Base-by-base conservation (phyloP, 2,888 invertebrate species). In the Monochamus alternatus region DNA sequence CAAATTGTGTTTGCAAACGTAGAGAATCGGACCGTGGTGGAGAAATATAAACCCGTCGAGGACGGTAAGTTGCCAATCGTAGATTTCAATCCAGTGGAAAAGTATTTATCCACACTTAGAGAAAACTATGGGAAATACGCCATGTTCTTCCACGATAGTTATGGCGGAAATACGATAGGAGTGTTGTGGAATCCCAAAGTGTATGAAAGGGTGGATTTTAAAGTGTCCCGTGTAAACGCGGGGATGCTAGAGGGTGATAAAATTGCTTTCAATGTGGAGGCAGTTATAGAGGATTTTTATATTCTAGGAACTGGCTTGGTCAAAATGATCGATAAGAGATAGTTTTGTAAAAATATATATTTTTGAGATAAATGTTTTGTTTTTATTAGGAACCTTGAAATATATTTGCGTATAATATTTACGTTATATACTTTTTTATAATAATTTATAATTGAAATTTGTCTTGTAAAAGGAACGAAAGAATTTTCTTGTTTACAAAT, bases 121-220 rank as follows among this genome's bases (percentile, higher is more conserved):
- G 90, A 91, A 73, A 92, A 92, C 43, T 97, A 94, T 87, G 91
- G 91, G 0, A 94, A 96, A 8, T 93, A 93, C 85, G 97, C 97
- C 0, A 87, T 96, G 71, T 98, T 98, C 88, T 98, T 98, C 89
- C 93, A 97, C 89, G 96, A 98, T 88, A 90, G 91, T 0, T 96
- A 94, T 88, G 97, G 97, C n/a, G 97, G 97, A 0, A 91, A 92
- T 79, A 90, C 93, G n/a, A 94, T 98, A 78, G 96, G 94, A 0
- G 94, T 97, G 60, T 88, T 98, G 43, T 95, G 97, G 93, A 96
- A 94, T 84, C 96, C 97, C 0, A 89, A 91, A 64, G 90, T 92
- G 0, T 87, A 91, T 10, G 90, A 92, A 58, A 84, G 89, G 5
- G 91, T 90, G 77, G 93, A 94, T 0, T 95, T 97, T 82, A 96